phyloP scores from a whole-genome alignment of 2,888 invertebrate species.

The Antheraea yamamai region DNA sequence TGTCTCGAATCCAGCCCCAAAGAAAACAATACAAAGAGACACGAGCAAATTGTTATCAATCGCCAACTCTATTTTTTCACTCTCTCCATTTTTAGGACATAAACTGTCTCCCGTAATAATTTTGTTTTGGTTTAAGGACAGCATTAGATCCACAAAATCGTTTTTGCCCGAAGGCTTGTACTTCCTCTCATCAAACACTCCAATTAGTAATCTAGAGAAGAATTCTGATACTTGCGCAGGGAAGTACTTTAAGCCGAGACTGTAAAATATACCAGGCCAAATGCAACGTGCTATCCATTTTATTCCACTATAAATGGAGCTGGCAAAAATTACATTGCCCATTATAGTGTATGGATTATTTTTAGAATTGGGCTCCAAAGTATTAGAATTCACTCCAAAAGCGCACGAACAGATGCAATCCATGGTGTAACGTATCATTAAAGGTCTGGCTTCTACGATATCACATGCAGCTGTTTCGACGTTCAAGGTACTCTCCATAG shows the following conservation, averaged over 20 bases:
- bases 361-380: neutral
- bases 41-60: slow-evolving; percentile 31
- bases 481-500: neutral
- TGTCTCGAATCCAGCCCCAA: slow-evolving; percentile 38
- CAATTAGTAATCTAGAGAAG: slow-evolving; percentile 28
- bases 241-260: slow-evolving; percentile 12
- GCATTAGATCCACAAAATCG: slow-evolving; percentile 36
- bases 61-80: slow-evolving; percentile 27
- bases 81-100: slow-evolving; percentile 26
- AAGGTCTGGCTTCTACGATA: slow-evolving; percentile 1
- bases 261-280: slow-evolving; percentile 23
- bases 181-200: slow-evolving; percentile 30
- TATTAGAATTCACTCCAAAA: slow-evolving; percentile 22
- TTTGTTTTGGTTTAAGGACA: slow-evolving; percentile 33
- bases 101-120: slow-evolving; percentile 43
- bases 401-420: slow-evolving; percentile 32
- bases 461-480: slow-evolving; percentile 20
- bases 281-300: slow-evolving; percentile 18
- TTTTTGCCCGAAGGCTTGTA: slow-evolving; percentile 29
- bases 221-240: slow-evolving; percentile 21
- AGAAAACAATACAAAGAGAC: slow-evolving; percentile 36
- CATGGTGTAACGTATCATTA: slow-evolving; percentile 15
- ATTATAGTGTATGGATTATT: slow-evolving; percentile 16
- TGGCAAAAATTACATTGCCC: slow-evolving; percentile 16
- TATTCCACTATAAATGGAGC: neutral